Conservation (phyloP, 37 sponge, comb jelly and placozoan species). For the Oopsacas minuta region DNA sequence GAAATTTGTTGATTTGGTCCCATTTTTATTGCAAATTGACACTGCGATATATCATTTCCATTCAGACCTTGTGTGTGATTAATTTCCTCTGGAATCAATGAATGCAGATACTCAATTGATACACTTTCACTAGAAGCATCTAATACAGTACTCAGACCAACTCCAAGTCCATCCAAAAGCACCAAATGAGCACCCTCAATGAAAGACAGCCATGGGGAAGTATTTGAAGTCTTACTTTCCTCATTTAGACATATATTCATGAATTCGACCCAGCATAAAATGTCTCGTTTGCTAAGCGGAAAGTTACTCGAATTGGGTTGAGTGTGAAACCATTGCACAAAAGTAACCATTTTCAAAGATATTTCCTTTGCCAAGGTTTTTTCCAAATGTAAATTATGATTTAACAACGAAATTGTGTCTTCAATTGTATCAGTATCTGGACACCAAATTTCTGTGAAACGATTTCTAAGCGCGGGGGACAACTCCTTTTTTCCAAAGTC, state of each 20-base stretch:
- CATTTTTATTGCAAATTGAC: neutral
- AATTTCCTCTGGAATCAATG: neutral
- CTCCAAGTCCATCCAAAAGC: slow-evolving; percentile 58
- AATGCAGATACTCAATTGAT: neutral
- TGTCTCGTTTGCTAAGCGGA: slow-evolving; percentile 54
- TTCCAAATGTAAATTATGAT: slow-evolving; percentile 25
- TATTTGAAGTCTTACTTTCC: neutral
- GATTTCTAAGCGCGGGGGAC: slow-evolving; percentile 88
- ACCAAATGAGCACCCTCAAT: slow-evolving; percentile 83
- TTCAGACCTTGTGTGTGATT: neutral
- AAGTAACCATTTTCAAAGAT: neutral
- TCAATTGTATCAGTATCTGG: slow-evolving; percentile 17
- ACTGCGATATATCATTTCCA: neutral
- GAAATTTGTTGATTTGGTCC: neutral
- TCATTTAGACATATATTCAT: slow-evolving; percentile 31
- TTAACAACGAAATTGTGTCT: slow-evolving; percentile 23
- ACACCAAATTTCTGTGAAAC: slow-evolving; percentile 97
- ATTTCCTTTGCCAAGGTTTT: neutral
- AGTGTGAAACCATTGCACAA: neutral
- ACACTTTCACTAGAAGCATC: neutral
- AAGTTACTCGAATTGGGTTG: slow-evolving; percentile 24
- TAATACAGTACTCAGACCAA: neutral
- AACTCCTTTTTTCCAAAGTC: slow-evolving; percentile 99
- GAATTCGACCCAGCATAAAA: slow-evolving; percentile 74
- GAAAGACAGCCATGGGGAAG: slow-evolving; percentile 31